Conservation (phyloP, 2,113 vertebrate species). For the Athene cunicularia region DNA sequence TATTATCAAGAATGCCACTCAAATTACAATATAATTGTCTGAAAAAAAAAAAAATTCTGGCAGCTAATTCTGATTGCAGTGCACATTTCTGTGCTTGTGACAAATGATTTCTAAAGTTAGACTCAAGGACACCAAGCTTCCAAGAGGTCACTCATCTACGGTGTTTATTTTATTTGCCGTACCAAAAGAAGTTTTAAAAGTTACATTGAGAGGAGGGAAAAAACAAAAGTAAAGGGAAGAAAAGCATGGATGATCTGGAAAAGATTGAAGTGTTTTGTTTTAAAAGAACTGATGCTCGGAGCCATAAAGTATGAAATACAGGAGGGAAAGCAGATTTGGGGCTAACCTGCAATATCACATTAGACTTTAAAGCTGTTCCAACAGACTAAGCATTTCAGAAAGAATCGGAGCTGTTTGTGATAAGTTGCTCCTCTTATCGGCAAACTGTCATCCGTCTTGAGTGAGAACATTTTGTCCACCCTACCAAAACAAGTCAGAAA, state of each 20-base stretch:
- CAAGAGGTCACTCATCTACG: conserved; percentile 38
- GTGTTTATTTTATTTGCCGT: conserved; percentile 25
- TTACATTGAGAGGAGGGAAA: background rate
- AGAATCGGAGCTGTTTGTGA: conserved; percentile 42
- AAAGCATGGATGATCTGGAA: background rate
- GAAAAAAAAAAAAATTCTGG: conserved; percentile 21
- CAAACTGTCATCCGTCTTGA: conserved; percentile 65
- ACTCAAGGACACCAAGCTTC: conserved; percentile 57
- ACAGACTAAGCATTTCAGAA: conserved; percentile 60
- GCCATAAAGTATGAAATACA: conserved; percentile 51
- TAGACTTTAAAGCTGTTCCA: conserved; percentile 65
- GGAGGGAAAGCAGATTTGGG: conserved; percentile 38
- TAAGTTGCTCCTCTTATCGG: conserved; percentile 66
- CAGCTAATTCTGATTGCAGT: conserved; percentile 67
- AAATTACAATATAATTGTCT: conserved; percentile 58
- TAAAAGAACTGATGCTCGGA: conserved; percentile 2
- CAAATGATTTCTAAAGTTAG: conserved; percentile 68
- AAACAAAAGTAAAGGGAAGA: background rate
- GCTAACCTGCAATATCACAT: conserved; percentile 59
- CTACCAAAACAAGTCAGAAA: conserved; percentile 67
- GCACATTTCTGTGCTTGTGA: conserved; percentile 65
- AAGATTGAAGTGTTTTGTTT: conserved; percentile 39
- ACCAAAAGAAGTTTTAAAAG: background rate
- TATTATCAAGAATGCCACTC: conserved; percentile 36
- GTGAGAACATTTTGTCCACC: conserved; percentile 64